Conservation (phyloP, 2,797 vertebrate genomes). For the Myotis pilosus region DNA sequence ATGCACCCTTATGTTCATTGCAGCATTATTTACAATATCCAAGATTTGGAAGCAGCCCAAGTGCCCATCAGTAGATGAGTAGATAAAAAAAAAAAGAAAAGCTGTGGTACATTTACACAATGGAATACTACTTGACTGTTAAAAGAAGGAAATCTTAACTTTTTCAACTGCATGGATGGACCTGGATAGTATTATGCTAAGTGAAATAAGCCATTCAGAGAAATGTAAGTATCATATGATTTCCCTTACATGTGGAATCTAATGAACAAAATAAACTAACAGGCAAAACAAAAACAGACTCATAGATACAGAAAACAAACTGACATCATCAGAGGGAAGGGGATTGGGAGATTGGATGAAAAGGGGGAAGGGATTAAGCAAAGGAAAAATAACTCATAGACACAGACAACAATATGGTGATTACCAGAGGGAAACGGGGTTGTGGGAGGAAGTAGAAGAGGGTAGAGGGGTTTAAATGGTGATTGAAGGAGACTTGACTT, state of each 20-base stretch:
- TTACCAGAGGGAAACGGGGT: neutral
- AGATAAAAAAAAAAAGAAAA: neutral
- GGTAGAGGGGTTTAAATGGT: neutral
- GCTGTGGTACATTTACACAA: neutral
- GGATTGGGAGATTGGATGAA: neutral
- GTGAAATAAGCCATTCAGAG: neutral
- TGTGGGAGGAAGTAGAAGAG: neutral
- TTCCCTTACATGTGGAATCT: neutral
- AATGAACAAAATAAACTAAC: neutral
- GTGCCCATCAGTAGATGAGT: neutral
- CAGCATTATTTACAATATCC: neutral
- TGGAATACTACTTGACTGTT: neutral
- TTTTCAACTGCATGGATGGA: neutral
- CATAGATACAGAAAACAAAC: neutral
- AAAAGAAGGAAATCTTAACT: neutral
- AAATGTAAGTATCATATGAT: neutral
- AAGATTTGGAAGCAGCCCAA: neutral
- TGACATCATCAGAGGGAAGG: neutral
- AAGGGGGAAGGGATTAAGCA: neutral
- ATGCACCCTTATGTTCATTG: neutral
- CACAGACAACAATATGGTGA: neutral
- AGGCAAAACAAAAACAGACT: neutral
- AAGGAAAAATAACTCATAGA: neutral
- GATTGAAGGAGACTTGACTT: neutral
- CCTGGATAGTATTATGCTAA: neutral